Base-by-base conservation (phyloP, 2,113 vertebrate genomes). In the Symphodus melops region DNA sequence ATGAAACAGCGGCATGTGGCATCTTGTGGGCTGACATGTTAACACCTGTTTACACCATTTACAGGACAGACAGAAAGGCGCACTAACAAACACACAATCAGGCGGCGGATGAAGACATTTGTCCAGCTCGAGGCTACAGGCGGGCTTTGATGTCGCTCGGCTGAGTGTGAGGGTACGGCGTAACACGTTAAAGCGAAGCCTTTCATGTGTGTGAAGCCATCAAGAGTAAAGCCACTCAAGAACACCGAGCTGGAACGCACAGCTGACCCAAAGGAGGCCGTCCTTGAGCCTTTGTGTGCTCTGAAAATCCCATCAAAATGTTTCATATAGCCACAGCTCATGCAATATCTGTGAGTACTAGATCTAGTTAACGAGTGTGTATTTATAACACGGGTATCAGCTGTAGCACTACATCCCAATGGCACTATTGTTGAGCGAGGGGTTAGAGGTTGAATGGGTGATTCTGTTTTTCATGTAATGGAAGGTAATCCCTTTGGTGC, bases 1-100 rank as follows among this genome's bases (percentile, higher is more conserved):
- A 85, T 74, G 86, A 85, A 81, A 86, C 88, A 75, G 73, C 51
- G 72, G 81, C 91, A 92, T 92, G 91, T 91, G 92, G 87, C 75
- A 84, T 89, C 87, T 86, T 79, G 86, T 82, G 80, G 86, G 81
- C 69, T 75, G 80, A 88, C 87, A 88, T 86, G 80, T 92, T 90
- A 89, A 88, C 91, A 94, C 91, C 91, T 94, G 92, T 91, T 92
- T 82, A 91, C 84, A 82, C 80, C 77, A 62, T 85, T 88, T 83
- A 75, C 70, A 67, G 84, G 58, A 72, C 57, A 39, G 74, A 72
- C 72, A 83, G 59, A 74, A 48, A 63, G 68, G n/a, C 59, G 1
- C 48, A 59, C 59, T 54, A 28, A 68, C 85, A 72, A 71, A 78
- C 58, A 37, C 41, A 37, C 67, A 56, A 64, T 69, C 33, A 20